Evolutionary conservation across 2,888 invertebrate genomes (phyloP).

Genomic region (Sarcophaga caerulescens): DNA sequence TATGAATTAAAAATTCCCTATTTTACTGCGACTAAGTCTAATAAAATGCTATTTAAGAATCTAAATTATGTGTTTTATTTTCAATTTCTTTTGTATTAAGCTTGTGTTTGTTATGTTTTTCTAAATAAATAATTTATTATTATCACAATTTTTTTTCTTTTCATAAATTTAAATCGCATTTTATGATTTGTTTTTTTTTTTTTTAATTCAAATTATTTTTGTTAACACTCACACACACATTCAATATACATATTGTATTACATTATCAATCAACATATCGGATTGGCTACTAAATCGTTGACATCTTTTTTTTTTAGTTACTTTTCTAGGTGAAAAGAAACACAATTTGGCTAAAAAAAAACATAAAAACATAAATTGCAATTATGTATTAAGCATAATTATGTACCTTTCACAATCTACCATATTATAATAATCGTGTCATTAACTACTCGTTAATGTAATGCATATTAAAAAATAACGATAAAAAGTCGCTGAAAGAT

Average conservation of each 20-base stretch:
- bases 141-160: neutral
- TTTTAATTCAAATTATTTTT: neutral
- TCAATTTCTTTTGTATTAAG: neutral
- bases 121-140: too few species aligned
- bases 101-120: neutral
- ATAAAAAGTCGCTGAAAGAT: constrained; percentile 21
- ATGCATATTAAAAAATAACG: constrained; percentile 11
- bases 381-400: constrained; percentile 49
- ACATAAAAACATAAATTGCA: too few species aligned
- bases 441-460: neutral
- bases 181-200: neutral
- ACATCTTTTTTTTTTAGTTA: too few species aligned
- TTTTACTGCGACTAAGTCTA: neutral
- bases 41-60: neutral
- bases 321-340: too few species aligned
- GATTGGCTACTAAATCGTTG: too few species aligned
- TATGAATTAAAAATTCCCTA: neutral
- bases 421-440: neutral
- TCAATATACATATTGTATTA: too few species aligned
- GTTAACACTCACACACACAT: too few species aligned
- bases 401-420: constrained; percentile 58
- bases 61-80: neutral
- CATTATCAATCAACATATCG: too few species aligned
- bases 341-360: neutral
- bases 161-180: too few species aligned